phyloP scores from a whole-genome alignment of 2,797 vertebrate species.

The Phrynocephalus guinanensis region DNA sequence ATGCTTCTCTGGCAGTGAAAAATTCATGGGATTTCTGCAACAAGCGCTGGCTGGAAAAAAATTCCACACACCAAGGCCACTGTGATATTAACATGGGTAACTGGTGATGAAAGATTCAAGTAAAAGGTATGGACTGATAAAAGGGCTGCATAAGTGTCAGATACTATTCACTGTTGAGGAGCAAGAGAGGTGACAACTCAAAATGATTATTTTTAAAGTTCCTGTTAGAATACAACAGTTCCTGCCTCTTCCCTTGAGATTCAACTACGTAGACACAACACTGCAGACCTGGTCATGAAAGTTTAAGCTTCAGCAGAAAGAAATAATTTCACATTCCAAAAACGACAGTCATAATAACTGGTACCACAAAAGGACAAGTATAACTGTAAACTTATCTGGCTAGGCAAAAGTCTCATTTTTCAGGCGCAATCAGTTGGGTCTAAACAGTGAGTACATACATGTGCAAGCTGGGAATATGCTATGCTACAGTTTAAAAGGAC shows the following conservation, averaged over 20 bases:
- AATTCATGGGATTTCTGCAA: background rate
- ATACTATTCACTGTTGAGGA: background rate
- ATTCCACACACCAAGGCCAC: background rate
- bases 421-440: background rate
- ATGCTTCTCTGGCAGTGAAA: background rate
- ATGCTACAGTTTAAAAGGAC: background rate
- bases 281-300: background rate
- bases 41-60: background rate
- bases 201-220: background rate
- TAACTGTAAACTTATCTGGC: background rate
- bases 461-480: background rate
- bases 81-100: background rate
- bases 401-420: slow-evolving; percentile 4
- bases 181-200: background rate
- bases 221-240: background rate
- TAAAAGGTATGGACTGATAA: background rate
- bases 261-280: background rate
- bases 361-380: background rate
- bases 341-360: background rate
- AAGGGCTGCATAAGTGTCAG: background rate
- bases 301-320: background rate
- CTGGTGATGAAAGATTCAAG: too few species aligned
- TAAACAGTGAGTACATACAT: background rate
- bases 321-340: background rate
- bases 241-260: too few species aligned